Conservation (phyloP, 2,113 vertebrate species). For the Macheiramphus alcinus region DNA sequence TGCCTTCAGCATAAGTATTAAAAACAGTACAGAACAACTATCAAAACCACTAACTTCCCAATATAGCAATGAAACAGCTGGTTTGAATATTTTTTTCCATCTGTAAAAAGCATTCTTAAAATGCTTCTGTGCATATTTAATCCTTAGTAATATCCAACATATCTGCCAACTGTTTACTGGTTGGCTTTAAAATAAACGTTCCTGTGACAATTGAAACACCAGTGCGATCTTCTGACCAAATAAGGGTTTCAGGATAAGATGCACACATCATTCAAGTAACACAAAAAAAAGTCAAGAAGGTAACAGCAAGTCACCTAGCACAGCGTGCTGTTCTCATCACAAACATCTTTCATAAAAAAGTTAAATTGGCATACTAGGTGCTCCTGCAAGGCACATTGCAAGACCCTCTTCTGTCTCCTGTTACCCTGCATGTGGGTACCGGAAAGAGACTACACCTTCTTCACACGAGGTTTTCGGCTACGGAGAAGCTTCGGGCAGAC, state of each 20-base stretch:
- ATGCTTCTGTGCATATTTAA: not conserved
- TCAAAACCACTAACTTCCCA: not conserved
- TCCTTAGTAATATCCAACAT: not conserved
- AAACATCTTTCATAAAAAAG: not conserved
- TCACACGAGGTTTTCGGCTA: not conserved
- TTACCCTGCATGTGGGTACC: rapidly evolving
- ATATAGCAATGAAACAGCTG: not conserved
- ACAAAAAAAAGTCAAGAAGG: not conserved
- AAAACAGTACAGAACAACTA: not conserved
- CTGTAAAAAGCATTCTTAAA: not conserved
- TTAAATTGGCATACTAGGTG: not conserved
- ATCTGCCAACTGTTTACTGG: not conserved
- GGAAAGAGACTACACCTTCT: not conserved
- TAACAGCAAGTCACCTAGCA: not conserved
- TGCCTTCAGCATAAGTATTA: not conserved
- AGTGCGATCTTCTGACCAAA: not conserved
- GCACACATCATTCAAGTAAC: not conserved
- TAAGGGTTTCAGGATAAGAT: not conserved
- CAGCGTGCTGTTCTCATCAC: not conserved
- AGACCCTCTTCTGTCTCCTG: not conserved
- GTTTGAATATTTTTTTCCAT: not conserved
- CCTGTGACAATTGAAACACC: not conserved
- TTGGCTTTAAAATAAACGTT: not conserved
- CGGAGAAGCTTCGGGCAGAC: not conserved
- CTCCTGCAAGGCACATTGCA: not conserved